These are phyloP conservation scores for Nymphalis polychloros DNA, from an alignment of 2,888 invertebrate species.

Conservation along the genomic window DNA sequence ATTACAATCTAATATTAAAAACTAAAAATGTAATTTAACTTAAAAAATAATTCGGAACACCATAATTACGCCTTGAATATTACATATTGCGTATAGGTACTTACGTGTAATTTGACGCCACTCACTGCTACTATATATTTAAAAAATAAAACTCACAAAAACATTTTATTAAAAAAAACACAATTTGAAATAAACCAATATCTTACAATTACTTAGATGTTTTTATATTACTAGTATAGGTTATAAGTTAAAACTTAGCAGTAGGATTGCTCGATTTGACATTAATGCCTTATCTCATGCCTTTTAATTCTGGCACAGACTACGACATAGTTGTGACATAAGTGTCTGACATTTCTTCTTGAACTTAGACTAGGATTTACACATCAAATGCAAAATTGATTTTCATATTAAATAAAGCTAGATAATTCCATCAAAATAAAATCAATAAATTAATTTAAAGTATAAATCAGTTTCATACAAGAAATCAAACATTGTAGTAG, in stretches of 20 bases:
- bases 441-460: too few relatives aligned
- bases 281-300: not conserved
- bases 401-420: too few relatives aligned
- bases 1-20: not conserved
- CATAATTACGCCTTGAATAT: not conserved
- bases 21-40: too few relatives aligned
- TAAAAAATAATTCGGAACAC: not conserved
- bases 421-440: too few relatives aligned
- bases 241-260: constrained; percentile 1
- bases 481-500: too few relatives aligned
- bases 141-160: not conserved
- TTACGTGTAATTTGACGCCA: constrained; percentile 14
- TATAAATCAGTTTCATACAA: too few relatives aligned
- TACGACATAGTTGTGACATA: too few relatives aligned
- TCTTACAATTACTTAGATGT: not conserved
- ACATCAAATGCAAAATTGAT: too few relatives aligned
- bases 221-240: not conserved
- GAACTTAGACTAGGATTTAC: too few relatives aligned
- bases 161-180: not conserved
- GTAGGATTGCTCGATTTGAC: not conserved
- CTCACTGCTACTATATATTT: not conserved
- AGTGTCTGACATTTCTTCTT: too few relatives aligned
- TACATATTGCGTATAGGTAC: not conserved
- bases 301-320: not conserved
- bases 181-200: not conserved